phyloP scores from a whole-genome alignment of 2,888 invertebrate species.

The Trypoxylon attenuatum region DNA sequence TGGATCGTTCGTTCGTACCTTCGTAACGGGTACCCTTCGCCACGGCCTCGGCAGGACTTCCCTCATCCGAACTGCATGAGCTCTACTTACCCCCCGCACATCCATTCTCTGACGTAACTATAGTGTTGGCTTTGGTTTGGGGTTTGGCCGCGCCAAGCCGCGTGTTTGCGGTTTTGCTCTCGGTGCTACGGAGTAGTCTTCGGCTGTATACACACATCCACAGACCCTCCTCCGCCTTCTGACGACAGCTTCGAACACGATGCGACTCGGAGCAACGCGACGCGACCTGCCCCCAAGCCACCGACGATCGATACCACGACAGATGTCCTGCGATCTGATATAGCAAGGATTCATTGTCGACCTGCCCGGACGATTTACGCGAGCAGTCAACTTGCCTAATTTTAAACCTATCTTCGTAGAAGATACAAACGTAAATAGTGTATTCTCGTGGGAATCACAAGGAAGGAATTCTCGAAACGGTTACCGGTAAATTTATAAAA shows the following conservation, averaged over 20 bases:
- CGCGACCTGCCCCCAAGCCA: background rate
- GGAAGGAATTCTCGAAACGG: too few relatives aligned
- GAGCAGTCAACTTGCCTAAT: too few relatives aligned
- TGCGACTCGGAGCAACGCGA: constrained; percentile 16
- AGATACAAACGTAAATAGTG: too few relatives aligned
- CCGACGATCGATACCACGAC: constrained; percentile 53
- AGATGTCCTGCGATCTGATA: constrained; percentile 32
- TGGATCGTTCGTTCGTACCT: too few relatives aligned
- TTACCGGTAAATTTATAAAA: too few relatives aligned
- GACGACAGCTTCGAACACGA: constrained; percentile 44
- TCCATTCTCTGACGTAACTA: too few relatives aligned
- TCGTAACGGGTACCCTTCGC: too few relatives aligned
- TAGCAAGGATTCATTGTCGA: constrained; percentile 23
- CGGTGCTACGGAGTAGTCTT: constrained; percentile 66
- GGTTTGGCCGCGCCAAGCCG: constrained; percentile 72
- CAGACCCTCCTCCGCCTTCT: constrained; percentile 31
- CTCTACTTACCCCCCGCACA: constrained; percentile 66
- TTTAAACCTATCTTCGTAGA: too few relatives aligned
- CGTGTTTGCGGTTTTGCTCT: constrained; percentile 74
- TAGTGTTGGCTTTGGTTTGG: constrained; percentile 73
- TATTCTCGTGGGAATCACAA: too few relatives aligned
- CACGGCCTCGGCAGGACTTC: constrained; percentile 17
- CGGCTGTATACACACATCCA: constrained; percentile 25
- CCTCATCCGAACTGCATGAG: constrained; percentile 63
- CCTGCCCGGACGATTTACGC: constrained; percentile 17